Evolutionary conservation across 1,140 invertebrate genomes (phyloP).

Genomic region (Rhynchophorus ferrugineus): DNA sequence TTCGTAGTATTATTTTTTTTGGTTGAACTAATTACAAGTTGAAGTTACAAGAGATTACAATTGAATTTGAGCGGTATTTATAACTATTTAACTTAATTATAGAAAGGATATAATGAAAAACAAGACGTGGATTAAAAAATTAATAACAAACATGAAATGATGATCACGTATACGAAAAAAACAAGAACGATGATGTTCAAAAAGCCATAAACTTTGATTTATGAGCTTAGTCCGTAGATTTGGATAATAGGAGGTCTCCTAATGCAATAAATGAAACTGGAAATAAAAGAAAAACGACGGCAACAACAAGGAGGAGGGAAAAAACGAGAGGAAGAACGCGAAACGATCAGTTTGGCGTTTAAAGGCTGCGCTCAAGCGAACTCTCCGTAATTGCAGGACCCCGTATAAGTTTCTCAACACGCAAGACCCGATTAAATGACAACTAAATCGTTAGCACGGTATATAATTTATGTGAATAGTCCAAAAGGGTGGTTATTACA

Average conservation of each 20-base stretch:
- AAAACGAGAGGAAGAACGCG: constrained; percentile 7
- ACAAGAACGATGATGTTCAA: too few relatives aligned
- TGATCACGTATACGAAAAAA: too few relatives aligned
- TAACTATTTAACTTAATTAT: too few relatives aligned
- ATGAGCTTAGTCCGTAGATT: background rate
- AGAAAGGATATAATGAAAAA: too few relatives aligned
- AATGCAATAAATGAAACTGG: constrained; percentile 13
- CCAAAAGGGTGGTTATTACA: constrained; percentile 20
- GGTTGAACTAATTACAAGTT: too few relatives aligned
- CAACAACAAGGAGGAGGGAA: background rate
- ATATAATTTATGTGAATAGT: constrained; percentile 22
- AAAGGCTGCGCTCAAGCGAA: constrained; percentile 18
- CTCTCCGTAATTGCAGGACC: constrained; percentile 20
- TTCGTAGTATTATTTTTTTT: too few relatives aligned
- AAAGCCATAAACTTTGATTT: constrained; percentile 2
- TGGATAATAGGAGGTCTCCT: constrained; percentile 12
- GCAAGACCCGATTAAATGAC: constrained; percentile 21
- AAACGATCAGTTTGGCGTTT: constrained; percentile 19
- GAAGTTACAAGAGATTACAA: too few relatives aligned
- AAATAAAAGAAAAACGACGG: background rate
- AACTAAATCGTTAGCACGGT: constrained; percentile 21
- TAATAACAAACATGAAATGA: too few relatives aligned
- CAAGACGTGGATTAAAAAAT: too few relatives aligned
- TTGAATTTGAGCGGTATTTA: too few relatives aligned
- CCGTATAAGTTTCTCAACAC: constrained; percentile 21